Conservation (phyloP, 2,113 vertebrate genomes). For the Toxostoma redivivum region DNA sequence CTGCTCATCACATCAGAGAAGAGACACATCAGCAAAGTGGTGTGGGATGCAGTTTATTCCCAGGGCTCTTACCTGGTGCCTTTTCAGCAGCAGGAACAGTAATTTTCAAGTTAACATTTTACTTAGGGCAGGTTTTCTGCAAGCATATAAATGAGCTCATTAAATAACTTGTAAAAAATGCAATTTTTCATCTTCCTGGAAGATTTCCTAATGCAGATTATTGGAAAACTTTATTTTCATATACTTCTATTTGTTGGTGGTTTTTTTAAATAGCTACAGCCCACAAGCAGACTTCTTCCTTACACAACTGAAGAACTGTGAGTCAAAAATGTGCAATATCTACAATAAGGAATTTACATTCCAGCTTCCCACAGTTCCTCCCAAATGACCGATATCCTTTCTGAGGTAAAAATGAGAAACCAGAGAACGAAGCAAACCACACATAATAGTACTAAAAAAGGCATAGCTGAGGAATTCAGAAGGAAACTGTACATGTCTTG, state of each 20-base stretch:
- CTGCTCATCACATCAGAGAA: neutral
- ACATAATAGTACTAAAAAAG: neutral
- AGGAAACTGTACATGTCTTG: neutral
- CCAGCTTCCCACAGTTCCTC: conserved; percentile 41
- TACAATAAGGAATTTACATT: conserved; percentile 37
- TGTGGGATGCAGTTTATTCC: neutral
- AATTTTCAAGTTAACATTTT: neutral
- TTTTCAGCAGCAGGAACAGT: neutral
- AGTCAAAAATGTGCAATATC: conserved; percentile 44
- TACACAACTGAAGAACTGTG: neutral
- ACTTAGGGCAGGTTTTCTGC: neutral
- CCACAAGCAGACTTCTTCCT: neutral
- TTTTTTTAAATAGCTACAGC: neutral
- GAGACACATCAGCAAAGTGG: neutral
- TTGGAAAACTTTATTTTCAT: neutral
- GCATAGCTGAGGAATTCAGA: neutral
- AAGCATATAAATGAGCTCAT: neutral
- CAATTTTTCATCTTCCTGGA: conserved; percentile 1
- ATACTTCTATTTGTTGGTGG: neutral
- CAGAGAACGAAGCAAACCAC: neutral
- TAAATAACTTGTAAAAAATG: neutral
- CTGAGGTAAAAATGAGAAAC: neutral
- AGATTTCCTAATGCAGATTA: neutral
- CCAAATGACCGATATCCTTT: conserved; percentile 16
- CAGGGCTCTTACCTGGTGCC: neutral